Percentiles rank a stretch among this genome's conserved stretches.
phyloP scores from a whole-genome alignment of 1,140 invertebrate genomes.

The Ridgeia piscesae region DNA sequence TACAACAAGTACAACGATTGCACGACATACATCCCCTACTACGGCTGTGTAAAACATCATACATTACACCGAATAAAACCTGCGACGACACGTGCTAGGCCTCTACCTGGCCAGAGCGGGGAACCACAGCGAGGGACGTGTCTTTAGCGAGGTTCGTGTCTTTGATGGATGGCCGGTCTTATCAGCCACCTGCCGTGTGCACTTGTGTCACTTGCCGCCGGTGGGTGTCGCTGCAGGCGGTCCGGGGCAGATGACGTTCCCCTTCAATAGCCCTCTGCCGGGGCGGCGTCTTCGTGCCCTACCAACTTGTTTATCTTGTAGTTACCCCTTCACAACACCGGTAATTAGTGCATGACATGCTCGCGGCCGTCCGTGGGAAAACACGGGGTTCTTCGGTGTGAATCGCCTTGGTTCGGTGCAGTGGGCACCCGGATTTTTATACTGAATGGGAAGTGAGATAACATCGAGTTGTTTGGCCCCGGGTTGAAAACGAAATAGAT shows the following conservation, averaged over 20 bases:
- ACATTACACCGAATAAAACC: too few species aligned
- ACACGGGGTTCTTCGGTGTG: neutral
- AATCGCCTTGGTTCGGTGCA: neutral
- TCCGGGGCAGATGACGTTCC: neutral
- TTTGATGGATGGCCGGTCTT: neutral
- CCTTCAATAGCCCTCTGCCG: neutral
- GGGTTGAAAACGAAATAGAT: neutral
- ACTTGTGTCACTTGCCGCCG: neutral
- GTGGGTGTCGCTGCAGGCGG: neutral
- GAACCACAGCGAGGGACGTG: neutral
- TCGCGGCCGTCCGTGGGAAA: neutral
- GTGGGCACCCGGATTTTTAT: neutral
- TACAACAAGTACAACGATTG: too few species aligned
- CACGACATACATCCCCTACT: too few species aligned
- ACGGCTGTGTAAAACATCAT: too few species aligned
- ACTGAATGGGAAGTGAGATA: neutral
- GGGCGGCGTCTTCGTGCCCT: neutral
- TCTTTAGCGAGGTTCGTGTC: neutral
- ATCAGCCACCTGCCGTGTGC: neutral
- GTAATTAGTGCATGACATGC: neutral
- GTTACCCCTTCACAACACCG: neutral
- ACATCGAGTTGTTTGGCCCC: neutral
- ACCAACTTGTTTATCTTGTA: neutral
- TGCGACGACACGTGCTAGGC: neutral
- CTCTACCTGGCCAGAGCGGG: neutral